These are phyloP conservation scores for Heliconius hermathena DNA, from an alignment of 1,140 invertebrate genomes.

Conservation along the genomic window DNA sequence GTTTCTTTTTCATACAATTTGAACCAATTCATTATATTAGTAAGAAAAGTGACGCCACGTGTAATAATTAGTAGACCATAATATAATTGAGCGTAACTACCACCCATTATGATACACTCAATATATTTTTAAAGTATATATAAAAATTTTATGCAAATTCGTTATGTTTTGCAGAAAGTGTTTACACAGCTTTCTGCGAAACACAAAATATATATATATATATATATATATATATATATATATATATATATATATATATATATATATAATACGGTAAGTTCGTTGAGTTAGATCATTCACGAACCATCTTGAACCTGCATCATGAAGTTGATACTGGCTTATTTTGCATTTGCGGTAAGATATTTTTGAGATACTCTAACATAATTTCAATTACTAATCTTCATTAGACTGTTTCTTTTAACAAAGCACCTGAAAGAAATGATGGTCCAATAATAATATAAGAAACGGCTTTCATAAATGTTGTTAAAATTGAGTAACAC, in stretches of 20 bases:
- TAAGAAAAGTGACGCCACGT: not conserved
- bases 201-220: not conserved
- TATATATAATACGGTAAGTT: not conserved
- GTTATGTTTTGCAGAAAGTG: conserved; percentile 2
- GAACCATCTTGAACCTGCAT: not conserved
- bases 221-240: not conserved
- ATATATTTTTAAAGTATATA: not conserved
- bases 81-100: conserved; percentile 6
- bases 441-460: too few relatives aligned
- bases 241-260: too few relatives aligned
- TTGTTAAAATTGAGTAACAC: too few relatives aligned
- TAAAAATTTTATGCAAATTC: not conserved
- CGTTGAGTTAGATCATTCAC: not conserved
- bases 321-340: not conserved
- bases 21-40: not conserved
- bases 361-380: not conserved
- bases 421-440: too few relatives aligned
- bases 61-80: not conserved
- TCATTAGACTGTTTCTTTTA: not conserved
- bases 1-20: too few relatives aligned
- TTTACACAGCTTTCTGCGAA: not conserved
- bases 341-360: not conserved
- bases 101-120: not conserved
- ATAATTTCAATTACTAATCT: not conserved
- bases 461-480: too few relatives aligned